These are phyloP conservation scores for Gorilla gorilla DNA, from an alignment of 2,113 vertebrate species.

Conservation along the genomic window DNA sequence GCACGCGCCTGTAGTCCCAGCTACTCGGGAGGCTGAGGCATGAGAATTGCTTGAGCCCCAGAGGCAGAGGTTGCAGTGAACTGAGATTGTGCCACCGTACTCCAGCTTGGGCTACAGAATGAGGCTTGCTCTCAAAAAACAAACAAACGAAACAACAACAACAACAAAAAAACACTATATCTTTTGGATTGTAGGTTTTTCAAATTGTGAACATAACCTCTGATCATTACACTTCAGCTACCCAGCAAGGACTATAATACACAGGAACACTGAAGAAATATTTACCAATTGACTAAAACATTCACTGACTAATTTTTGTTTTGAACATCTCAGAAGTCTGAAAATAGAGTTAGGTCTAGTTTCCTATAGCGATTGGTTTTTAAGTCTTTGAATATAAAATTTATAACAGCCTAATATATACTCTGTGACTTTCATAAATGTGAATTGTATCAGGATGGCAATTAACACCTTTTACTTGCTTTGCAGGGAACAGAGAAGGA, in stretches of 20 bases:
- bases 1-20: no score
- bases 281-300: neutral
- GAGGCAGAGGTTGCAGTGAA: no score
- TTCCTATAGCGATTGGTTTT: neutral
- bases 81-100: no score
- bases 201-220: neutral
- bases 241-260: neutral
- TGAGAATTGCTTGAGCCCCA: no score
- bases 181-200: neutral
- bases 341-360: neutral
- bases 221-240: neutral
- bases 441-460: neutral
- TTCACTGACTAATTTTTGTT: neutral
- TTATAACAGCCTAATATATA: neutral
- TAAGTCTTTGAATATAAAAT: slow-evolving; percentile 11
- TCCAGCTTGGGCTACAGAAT: no score
- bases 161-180: no score
- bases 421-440: neutral
- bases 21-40: no score
- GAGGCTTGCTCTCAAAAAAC: no score
- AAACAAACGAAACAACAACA: no score
- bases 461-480: slow-evolving; percentile 7
- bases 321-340: neutral
- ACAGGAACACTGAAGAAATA: neutral
- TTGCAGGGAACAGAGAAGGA: slow-evolving; percentile 39